Evolutionary conservation across 2,888 invertebrate genomes (phyloP).

Genomic region (Hydraecia micacea): DNA sequence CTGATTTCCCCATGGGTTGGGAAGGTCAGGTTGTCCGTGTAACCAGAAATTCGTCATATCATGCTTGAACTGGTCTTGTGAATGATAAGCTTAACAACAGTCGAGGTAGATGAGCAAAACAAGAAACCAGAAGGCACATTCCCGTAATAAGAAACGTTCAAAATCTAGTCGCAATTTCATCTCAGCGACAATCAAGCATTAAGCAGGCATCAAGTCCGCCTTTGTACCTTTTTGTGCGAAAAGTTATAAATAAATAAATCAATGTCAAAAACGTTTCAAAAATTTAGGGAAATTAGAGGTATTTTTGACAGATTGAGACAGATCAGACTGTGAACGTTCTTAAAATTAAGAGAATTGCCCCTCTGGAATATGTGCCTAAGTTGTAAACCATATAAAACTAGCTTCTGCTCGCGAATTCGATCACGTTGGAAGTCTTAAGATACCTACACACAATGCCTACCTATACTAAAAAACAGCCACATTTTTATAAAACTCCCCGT

Average conservation of each 20-base stretch:
- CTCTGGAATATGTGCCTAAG: background rate
- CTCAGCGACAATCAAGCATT: background rate
- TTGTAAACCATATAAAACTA: no score
- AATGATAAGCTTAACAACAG: slow-evolving; percentile 23
- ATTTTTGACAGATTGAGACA: background rate
- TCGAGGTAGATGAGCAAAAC: background rate
- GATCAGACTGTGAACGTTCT: no score
- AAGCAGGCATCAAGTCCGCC: no score
- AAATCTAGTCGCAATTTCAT: background rate
- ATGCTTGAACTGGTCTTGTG: slow-evolving; percentile 43
- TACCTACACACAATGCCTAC: no score
- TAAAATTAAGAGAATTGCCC: no score
- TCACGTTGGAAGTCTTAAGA: no score
- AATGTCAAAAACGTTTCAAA: background rate
- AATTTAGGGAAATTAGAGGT: background rate
- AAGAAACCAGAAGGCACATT: background rate
- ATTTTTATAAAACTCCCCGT: no score
- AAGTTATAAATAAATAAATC: no score
- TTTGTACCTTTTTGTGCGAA: no score
- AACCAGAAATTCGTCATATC: slow-evolving; percentile 43
- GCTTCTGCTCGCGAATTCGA: no score
- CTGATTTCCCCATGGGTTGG: slow-evolving; percentile 51
- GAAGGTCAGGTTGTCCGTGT: slow-evolving; percentile 34
- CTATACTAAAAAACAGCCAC: no score
- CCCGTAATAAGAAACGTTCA: no score